Percentiles rank a stretch among this genome's conserved stretches.
These are phyloP conservation scores for Barbus barbus DNA, from an alignment of 2,113 vertebrate genomes.

Conservation along the genomic window DNA sequence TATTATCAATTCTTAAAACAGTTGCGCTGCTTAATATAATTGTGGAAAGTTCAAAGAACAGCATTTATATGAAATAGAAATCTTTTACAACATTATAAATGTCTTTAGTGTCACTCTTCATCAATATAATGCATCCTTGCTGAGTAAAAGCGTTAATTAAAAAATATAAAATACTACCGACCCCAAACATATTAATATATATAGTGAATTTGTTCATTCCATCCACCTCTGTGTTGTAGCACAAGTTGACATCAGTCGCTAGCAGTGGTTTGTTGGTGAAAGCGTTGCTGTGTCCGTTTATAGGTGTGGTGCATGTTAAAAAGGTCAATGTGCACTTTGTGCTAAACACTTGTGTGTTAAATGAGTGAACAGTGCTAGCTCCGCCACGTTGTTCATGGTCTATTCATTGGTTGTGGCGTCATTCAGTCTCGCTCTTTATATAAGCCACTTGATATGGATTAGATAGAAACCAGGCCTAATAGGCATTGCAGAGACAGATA, in stretches of 20 bases:
- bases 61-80: not conserved
- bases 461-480: slow-evolving; percentile 19
- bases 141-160: not conserved
- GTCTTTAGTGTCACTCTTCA: not conserved
- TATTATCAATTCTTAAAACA: too few relatives aligned
- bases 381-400: slow-evolving; percentile 4
- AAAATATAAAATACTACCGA: not conserved
- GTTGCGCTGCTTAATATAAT: too few relatives aligned
- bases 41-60: not conserved
- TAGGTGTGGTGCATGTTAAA: not conserved
- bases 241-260: not conserved
- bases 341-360: slow-evolving; percentile 9
- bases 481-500: not conserved
- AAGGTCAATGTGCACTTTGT: slow-evolving; percentile 39
- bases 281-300: not conserved
- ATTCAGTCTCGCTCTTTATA: not conserved
- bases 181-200: not conserved
- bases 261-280: not conserved
- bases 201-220: not conserved
- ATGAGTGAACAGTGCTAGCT: not conserved
- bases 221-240: not conserved
- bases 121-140: not conserved
- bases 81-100: not conserved
- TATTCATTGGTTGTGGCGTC: slow-evolving; percentile 3
- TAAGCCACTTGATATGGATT: slow-evolving; percentile 28